These are phyloP conservation scores for Euthynnus affinis DNA, from an alignment of 2,797 vertebrate genomes.

Conservation along the genomic window DNA sequence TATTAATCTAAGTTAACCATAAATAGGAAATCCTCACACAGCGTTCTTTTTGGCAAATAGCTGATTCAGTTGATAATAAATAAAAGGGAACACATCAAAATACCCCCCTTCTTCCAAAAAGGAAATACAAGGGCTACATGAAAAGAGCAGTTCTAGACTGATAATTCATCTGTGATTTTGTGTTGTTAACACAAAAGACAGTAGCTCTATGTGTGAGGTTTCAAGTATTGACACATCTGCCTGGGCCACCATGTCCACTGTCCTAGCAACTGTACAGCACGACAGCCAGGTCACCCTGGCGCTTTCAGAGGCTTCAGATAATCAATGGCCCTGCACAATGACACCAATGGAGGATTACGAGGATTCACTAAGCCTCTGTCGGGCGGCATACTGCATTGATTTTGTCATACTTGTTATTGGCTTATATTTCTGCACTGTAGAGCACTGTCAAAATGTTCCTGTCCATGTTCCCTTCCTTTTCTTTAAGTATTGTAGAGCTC, in stretches of 20 bases:
- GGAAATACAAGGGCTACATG: conserved; percentile 15
- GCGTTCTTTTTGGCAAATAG: conserved; percentile 49
- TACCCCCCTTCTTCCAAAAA: conserved; percentile 14
- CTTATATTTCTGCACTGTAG: conserved; percentile 57
- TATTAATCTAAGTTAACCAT: conserved; percentile 36
- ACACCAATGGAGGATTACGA: conserved; percentile 78
- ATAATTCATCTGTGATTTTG: conserved; percentile 18
- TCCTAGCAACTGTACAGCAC: conserved; percentile 50
- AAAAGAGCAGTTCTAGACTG: conserved; percentile 20
- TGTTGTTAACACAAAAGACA: conserved; percentile 33
- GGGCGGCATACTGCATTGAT: conserved; percentile 71
- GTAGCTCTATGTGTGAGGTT: conserved; percentile 36
- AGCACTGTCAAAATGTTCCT: conserved; percentile 39
- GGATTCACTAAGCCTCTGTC: conserved; percentile 66
- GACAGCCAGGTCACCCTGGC: conserved; percentile 71
- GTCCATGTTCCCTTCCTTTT: conserved; percentile 21
- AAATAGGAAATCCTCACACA: conserved; percentile 38
- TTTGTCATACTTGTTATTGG: conserved; percentile 72
- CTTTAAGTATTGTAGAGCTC: conserved; percentile 23
- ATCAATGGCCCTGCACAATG: conserved; percentile 78
- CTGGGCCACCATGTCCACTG: conserved; percentile 52
- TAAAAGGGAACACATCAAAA: conserved; percentile 49
- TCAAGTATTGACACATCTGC: conserved; percentile 68
- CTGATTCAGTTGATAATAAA: conserved; percentile 47
- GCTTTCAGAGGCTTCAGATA: conserved; percentile 73